phyloP scores from a whole-genome alignment of 2,113 vertebrate genomes.

The Empidonax traillii region DNA sequence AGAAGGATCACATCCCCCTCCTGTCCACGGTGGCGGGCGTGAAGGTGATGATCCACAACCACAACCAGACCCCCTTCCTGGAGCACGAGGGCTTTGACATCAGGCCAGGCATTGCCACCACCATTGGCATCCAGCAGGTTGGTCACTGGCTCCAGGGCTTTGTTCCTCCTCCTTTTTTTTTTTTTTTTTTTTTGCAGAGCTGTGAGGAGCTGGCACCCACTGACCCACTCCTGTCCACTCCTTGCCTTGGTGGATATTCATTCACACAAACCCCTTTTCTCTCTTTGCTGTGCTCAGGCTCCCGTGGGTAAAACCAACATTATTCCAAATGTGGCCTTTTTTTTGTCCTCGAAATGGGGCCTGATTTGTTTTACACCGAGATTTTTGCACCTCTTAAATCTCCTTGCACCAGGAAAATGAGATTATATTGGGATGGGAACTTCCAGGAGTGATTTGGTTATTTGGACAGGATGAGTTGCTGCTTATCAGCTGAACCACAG shows the following conservation, averaged over 20 bases:
- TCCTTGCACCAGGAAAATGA: rapidly evolving
- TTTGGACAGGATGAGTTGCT: background rate
- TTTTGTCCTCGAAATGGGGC: background rate
- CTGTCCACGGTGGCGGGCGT: constrained; percentile 60
- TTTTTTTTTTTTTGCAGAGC: background rate
- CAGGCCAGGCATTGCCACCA: constrained; percentile 66
- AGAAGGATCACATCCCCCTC: constrained; percentile 62
- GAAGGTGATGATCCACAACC: constrained; percentile 68
- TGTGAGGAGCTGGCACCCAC: background rate
- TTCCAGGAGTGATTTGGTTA: background rate
- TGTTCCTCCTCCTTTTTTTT: background rate
- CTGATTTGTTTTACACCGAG: background rate
- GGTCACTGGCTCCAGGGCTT: background rate
- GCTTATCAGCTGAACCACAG: background rate
- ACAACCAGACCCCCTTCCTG: constrained; percentile 62
- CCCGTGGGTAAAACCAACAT: background rate
- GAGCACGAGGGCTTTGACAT: constrained; percentile 73
- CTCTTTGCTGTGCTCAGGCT: background rate
- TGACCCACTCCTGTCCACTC: too few relatives aligned
- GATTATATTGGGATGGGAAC: background rate
- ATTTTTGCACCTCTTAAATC: background rate
- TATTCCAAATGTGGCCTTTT: background rate
- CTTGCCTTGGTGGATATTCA: background rate
- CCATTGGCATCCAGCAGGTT: constrained; percentile 67
- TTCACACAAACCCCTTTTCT: background rate